Base-by-base conservation (phyloP, 2,888 invertebrate genomes). In the Rhagonycha fulva region DNA sequence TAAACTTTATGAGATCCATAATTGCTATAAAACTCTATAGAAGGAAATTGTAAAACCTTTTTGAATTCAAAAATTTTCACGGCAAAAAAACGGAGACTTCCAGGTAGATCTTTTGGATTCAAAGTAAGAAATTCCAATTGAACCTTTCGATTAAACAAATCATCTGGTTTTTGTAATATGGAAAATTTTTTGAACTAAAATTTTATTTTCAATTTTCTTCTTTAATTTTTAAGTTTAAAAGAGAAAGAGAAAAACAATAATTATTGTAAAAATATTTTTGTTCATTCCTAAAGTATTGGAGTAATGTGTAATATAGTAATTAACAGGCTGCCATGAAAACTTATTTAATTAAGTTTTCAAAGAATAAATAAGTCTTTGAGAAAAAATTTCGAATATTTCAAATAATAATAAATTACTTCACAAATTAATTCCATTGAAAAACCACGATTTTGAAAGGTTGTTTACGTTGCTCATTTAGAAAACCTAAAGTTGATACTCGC, bases 401-500 rank as follows among this genome's bases (percentile, higher is more conserved):
- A n/a, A 47, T 47, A 47, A 47, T 47, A 47, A 47, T 47, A 47
- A 47, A 47, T 47, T 47, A 47, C 47, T 5, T 47, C 47, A n/a
- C n/a, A 47, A 47, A n/a, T n/a, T 47, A 47, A 47, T 47, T n/a
- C 47, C 47, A n/a, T 47, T 47, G 47, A 47, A 47, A 47, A 47
- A 47, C 28, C 47, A 47, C 47, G 47, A 47, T 47, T 32, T 47
- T 47, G 12, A 47, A 47, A 47, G 47, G 47, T 47, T 47, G 47
- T 47, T 24, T 23, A 66, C 24, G 12, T 66, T 66, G 63, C 26
- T 66, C 63, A 66, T 66, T 66, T 66, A 66, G 24, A 24, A 66
- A 66, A 66, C 63, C 63, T 66, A 66, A 66, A 66, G 63, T 26
- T 66, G 63, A 66, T 66, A 24, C 26, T 66, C 63, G 47, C 47